Conservation (phyloP, 2,888 invertebrate genomes). For the Chorisops tibialis region DNA sequence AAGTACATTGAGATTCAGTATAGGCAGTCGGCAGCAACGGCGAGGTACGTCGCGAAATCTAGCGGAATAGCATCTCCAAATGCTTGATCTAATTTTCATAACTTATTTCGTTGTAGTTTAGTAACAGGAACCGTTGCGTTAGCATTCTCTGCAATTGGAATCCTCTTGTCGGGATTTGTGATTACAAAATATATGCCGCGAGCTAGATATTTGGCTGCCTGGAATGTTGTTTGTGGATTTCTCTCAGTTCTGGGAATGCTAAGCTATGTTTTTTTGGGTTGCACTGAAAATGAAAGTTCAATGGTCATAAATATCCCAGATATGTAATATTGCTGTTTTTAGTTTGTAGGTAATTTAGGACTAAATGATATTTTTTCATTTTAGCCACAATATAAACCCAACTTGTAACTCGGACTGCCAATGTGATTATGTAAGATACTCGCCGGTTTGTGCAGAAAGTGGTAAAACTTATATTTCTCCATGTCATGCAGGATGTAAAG, state of each 20-base stretch:
- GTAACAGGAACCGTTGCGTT: slow-evolving; percentile 69
- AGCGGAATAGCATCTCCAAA: no score
- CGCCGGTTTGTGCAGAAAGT: slow-evolving; percentile 67
- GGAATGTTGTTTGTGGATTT: slow-evolving; percentile 66
- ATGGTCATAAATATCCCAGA: slow-evolving; percentile 48
- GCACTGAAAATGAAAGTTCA: slow-evolving; percentile 59
- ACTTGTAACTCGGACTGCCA: slow-evolving; percentile 64
- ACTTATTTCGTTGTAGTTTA: slow-evolving; percentile 53
- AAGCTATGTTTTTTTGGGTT: slow-evolving; percentile 65
- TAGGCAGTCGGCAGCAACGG: slow-evolving; percentile 69
- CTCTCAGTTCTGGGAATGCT: slow-evolving; percentile 62
- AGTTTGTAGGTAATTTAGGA: no score
- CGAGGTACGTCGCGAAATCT: slow-evolving; percentile 51
- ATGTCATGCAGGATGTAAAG: slow-evolving; percentile 73
- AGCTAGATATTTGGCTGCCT: slow-evolving; percentile 64
- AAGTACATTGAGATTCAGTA: slow-evolving; percentile 83
- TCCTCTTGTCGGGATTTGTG: slow-evolving; percentile 63
- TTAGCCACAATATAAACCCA: slow-evolving; percentile 30
- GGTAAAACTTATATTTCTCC: slow-evolving; percentile 71
- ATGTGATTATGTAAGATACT: slow-evolving; percentile 69
- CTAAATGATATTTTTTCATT: no score
- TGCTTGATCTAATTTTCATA: no score
- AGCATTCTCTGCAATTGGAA: slow-evolving; percentile 67
- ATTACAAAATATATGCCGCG: slow-evolving; percentile 65
- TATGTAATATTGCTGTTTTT: no score